Base-by-base conservation (phyloP, 2,113 vertebrate species). In the Indicator maculatus region DNA sequence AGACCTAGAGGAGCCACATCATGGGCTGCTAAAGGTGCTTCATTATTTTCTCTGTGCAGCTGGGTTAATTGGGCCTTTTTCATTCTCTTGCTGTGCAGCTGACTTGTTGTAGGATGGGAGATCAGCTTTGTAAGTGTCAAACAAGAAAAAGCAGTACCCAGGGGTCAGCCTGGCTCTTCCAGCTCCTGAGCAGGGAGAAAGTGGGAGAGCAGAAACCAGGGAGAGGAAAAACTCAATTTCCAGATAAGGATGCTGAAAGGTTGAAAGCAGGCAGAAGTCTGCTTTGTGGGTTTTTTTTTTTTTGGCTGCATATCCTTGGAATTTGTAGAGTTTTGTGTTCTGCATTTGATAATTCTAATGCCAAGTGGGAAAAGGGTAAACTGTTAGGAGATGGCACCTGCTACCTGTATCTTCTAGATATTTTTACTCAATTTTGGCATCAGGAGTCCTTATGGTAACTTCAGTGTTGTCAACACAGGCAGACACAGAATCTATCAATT, bases 191-290 rank as follows among this genome's bases (percentile, higher is more conserved):
- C 65, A 59, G 7, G 33, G 44, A 86, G 73, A 36, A 72, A 64
- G 30, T 31, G 28, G 36, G 8, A 74, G 60, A 88, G 31, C 3
- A 64, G 63, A 66, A 84, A 81, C 30, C 27, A 84, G 21, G 27
- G 16, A 84, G 45, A 26, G 82, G 59, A 63, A 66, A 83, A 94
- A 85, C 83, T 90, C 89, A 66, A 36, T 63, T 95, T 87, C 27
- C 28, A 82, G 95, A 95, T 90, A 95, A 87, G 67, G 12, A 11
- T 33, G 74, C 76, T 61, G 89, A 87, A 95, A 89, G 71, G 66
- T 85, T 76, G 63, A 82, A 85, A 92, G 55, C 31, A 86, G 63
- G 66, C 45, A 79, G 74, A 96, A 89, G 45, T 65, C 45, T 91
- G 52, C 52, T 89, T 82, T n/a, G n/a, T n/a, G n/a, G n/a, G n/a